Base-by-base conservation (phyloP, 2,888 invertebrate genomes). In the Epiperipatus broadwayi region DNA sequence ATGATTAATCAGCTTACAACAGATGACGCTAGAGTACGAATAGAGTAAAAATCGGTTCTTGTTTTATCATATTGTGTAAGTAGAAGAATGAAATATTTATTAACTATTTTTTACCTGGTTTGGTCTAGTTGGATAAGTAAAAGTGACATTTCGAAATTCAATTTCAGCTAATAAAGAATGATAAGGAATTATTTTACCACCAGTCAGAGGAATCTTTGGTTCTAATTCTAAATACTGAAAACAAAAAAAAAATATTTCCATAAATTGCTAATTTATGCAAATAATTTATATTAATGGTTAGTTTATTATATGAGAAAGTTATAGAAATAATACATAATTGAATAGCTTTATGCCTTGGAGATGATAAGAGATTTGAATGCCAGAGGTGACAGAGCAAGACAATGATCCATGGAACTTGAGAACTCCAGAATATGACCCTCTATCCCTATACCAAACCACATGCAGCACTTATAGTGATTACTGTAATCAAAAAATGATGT, bases 121-220 rank as follows among this genome's bases (percentile, higher is more conserved):
- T 14, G 71, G 68, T 50, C 89, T 66, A 0, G 80, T 76, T 0
- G 91, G 91, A 64, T 95, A 95, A 1, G 76, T 67, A 57, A 95
- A 95, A 2, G 68, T 68, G 28, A 95, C 81, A 55, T 84, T 67
- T 43, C 76, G 72, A 55, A 93, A 91, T 47, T 73, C 70, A 34
- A 95, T 74, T 51, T 79, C 73, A 1, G 85, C 85, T 38, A 66
- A 67, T 25, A 85, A 64, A 43, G 70, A 68, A 56, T 74, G 69
- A 47, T 69, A 68, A 2, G 75, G 73, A 44, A 87, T 75, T 22
- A 61, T 64, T 41, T 66, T 65, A 3, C 72, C 78, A 5, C 75
- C 75, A 1, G 65, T 61, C 10, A 77, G 65, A 46, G 73, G 70
- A 59, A 80, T 72, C 37, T 63, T 59, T 0, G 81, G 75, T 47